phyloP scores from a whole-genome alignment of 2,113 vertebrate species.

The Peromyscus maniculatus region DNA sequence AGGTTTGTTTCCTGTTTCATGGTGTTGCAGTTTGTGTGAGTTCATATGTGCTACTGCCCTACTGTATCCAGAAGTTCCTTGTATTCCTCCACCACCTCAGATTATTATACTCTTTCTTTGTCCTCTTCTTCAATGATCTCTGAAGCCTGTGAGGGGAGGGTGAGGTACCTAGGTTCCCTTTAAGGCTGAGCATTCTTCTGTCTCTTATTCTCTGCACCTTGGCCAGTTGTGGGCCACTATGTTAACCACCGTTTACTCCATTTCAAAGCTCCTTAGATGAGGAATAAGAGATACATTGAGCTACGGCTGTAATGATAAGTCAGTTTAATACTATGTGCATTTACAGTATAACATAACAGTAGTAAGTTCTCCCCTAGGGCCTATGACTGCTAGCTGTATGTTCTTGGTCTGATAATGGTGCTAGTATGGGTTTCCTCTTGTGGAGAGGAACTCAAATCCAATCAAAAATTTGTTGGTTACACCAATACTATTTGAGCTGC shows the following conservation, averaged over 20 bases:
- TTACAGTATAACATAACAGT: background rate
- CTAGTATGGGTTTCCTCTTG: background rate
- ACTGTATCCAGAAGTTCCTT: background rate
- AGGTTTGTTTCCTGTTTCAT: background rate
- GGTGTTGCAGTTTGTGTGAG: background rate
- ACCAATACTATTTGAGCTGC: background rate
- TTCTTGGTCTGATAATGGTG: background rate
- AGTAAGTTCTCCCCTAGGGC: background rate
- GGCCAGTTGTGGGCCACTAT: background rate
- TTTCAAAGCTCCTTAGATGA: background rate
- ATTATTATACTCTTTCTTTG: background rate
- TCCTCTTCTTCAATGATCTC: background rate
- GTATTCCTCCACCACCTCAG: background rate
- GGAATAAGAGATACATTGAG: background rate
- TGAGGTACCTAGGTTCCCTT: too few species aligned
- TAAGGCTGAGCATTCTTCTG: background rate
- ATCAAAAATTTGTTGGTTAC: background rate
- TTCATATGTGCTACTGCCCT: too few species aligned
- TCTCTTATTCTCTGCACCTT: background rate
- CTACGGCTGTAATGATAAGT: background rate
- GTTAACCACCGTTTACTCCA: background rate
- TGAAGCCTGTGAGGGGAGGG: background rate
- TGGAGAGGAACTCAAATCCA: background rate
- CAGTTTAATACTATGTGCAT: background rate
- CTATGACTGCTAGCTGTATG: background rate